These are phyloP conservation scores for Eurystomus gularis DNA, from an alignment of 2,113 vertebrate species.

Conservation along the genomic window DNA sequence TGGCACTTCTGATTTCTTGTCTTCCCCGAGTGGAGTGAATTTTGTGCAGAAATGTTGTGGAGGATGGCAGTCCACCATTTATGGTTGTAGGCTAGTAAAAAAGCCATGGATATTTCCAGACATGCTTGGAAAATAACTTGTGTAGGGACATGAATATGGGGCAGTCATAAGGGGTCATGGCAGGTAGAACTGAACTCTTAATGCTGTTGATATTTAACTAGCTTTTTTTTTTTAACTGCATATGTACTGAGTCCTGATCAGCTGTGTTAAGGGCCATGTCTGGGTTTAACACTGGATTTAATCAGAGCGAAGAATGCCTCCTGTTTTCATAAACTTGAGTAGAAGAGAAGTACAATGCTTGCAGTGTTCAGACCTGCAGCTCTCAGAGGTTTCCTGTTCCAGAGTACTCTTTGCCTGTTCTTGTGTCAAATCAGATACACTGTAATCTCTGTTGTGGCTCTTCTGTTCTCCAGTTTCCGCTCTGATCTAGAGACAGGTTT, in stretches of 20 bases:
- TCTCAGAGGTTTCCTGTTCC: constrained; percentile 33
- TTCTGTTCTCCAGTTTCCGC: neutral
- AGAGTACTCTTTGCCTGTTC: neutral
- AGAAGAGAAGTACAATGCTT: constrained; percentile 10
- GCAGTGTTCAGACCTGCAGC: constrained; percentile 12
- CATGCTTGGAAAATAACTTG: neutral
- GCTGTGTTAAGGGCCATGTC: neutral
- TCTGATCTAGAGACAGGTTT: neutral
- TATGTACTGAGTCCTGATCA: neutral
- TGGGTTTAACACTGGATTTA: neutral
- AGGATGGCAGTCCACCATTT: neutral
- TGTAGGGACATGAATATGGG: neutral
- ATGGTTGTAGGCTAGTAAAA: neutral
- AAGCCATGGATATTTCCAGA: neutral
- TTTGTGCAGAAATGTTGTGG: neutral
- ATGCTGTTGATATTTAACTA: neutral
- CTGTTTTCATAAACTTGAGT: neutral
- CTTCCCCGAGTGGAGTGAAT: neutral
- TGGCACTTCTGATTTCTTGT: neutral
- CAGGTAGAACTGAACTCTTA: neutral
- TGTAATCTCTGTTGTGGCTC: neutral
- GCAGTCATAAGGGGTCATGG: neutral
- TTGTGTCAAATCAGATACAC: constrained; percentile 26
- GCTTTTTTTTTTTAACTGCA: neutral
- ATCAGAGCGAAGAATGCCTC: neutral